Conservation (phyloP, 2,888 invertebrate species). For the Xestia xanthographa region DNA sequence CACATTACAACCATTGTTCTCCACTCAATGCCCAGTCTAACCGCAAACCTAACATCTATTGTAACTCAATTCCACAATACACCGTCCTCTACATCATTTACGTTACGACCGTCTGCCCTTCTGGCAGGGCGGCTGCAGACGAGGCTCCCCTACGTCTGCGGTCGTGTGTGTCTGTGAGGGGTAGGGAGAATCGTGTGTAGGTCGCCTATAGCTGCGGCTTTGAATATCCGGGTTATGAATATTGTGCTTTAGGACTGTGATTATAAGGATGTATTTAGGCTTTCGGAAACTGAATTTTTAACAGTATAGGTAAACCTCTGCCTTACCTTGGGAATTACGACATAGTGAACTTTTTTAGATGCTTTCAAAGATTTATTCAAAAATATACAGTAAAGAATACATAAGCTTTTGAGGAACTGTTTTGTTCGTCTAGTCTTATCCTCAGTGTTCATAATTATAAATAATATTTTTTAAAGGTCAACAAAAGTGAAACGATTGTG, state of each 20-base stretch:
- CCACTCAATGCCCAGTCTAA: neutral
- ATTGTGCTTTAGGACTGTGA: neutral
- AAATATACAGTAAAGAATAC: neutral
- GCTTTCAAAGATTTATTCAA: neutral
- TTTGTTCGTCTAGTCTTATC: neutral
- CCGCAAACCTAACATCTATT: constrained; percentile 3
- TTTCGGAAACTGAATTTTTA: neutral
- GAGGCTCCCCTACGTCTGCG: constrained; percentile 62
- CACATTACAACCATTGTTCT: neutral
- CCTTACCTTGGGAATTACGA: neutral
- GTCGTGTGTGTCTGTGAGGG: constrained; percentile 42
- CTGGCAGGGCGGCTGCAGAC: constrained; percentile 25
- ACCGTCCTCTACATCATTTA: constrained; percentile 41
- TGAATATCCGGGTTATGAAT: neutral
- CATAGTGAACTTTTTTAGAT: neutral
- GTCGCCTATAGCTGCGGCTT: constrained; percentile 11
- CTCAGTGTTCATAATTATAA: neutral
- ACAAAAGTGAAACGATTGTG: neutral
- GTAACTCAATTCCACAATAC: constrained; percentile 23
- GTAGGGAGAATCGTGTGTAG: constrained; percentile 19
- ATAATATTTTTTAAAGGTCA: neutral
- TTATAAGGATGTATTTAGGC: neutral
- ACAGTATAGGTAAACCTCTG: neutral
- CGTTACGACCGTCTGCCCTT: constrained; percentile 28
- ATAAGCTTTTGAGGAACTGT: neutral